Base-by-base conservation (phyloP, 2,797 vertebrate genomes). In the Lagocephalus sceleratus region DNA sequence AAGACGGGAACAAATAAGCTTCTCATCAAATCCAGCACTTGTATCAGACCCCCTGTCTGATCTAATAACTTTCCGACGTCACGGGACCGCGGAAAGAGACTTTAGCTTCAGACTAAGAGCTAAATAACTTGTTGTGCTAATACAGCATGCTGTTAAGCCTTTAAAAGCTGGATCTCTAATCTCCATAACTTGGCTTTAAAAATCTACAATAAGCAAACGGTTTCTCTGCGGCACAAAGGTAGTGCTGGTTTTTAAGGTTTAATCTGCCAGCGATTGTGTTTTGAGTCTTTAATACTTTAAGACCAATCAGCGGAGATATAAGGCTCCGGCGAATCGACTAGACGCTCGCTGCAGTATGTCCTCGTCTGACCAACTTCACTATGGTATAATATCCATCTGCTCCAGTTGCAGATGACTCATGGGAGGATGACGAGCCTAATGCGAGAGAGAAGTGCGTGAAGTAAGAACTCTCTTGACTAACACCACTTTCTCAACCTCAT, bases 121-220 rank as follows among this genome's bases (percentile, higher is more conserved):
- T 67, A 79, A 71, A 71, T 76, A 79, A 71, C 77, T 73, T 73
- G 65, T 78, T 78, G 60, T 76, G 71, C 65, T 69, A 80, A 75
- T 75, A 76, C 62, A 69, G 46, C 47, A 52, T 70, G 64, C 44
- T 38, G 19, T 67, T 78, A 73, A 79, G 68, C 66, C 53, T 62
- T 80, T 82, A 66, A 79, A 82, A 79, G 73, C 68, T 73, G 57
- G 54, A 21, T 52, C 51, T 63, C 15, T 77, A 60, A 76, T 73
- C 70, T 74, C 73, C 41, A 58, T 62, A 68, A 74, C 11, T 66
- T 66, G 9, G 70, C 57, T 65, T 76, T 65, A 50, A 55, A 76
- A 67, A 65, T 54, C n/a, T 16, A 55, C 68, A 68, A 75, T 58
- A 56, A 73, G 40, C 45, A 66, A 73, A 74, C 60, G 40, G 68